Evolutionary conservation across 2,888 invertebrate species (phyloP), one percentile per base, ranked within the genome.

Genomic region (Apodemia hepburni): DNA sequence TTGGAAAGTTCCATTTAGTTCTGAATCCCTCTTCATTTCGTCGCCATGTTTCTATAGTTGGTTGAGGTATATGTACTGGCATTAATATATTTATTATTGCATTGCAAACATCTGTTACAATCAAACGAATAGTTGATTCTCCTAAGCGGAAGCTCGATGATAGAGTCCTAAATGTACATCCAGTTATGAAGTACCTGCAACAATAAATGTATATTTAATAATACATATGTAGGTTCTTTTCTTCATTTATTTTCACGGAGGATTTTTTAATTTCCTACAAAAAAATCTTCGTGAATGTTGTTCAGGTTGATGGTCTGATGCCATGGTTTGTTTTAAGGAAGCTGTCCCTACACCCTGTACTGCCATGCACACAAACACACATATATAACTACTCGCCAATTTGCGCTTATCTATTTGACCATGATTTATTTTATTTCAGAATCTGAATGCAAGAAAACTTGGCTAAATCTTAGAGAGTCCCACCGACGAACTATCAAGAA

Each of bases 391-490:
- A 59, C 27, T 27, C 59, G 59, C 59, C 59, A 59, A 59, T 45
- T 42, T 60, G 60, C 60, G 47, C 60, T 47, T 60, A 47, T 47
- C 12, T 60, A 17, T 38, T 60, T 63, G 12, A 66, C 63, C 61
- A 58, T 60, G 61, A 64, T 64, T 63, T 63, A 65, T 67, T 65
- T 65, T 69, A 64, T 70, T 70, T 68, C 69, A 71, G 71, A 68
- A 67, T 67, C 68, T 64, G 67, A 67, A 33, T 70, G 69, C 65
- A 70, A 65, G 68, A 70, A 71, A 69, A 68, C 66, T 61, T 71
- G 71, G 72, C 66, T 33, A 7, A 33, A 33, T 33, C 33, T 58
- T 29, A 64, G 60, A 59, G 63, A 63, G 54, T 63, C 59, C 15
- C 63, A 63, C 54, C 54, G 63, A 63, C 59, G 63, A 60, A 42